A percentile compares a stretch with the other conserved stretches of the same genome.
Evolutionary conservation across 1,140 invertebrate species (phyloP).

Genomic region (Drosophila eugracilis): DNA sequence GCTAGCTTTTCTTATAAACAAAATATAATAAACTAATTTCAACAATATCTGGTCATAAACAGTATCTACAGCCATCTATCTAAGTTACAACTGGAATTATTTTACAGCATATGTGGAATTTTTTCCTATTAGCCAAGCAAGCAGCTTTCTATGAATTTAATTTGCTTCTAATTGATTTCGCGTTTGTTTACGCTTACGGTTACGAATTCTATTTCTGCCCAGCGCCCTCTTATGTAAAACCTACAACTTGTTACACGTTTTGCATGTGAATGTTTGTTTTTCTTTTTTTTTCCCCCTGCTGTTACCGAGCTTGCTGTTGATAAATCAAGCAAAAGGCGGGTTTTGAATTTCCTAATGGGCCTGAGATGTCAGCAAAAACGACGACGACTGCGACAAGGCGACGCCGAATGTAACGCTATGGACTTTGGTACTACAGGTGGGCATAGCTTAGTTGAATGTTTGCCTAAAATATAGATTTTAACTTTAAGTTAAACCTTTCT

Average conservation of each 20-base stretch:
- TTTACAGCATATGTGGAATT: slow-evolving; percentile 3
- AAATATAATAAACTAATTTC: neutral
- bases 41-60: neutral
- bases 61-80: neutral
- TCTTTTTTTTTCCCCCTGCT: slow-evolving; percentile 29
- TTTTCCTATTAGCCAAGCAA: neutral
- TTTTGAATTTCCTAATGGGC: slow-evolving; percentile 66
- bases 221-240: slow-evolving; percentile 63
- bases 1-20: too few species aligned
- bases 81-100: slow-evolving; percentile 11
- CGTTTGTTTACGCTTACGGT: slow-evolving; percentile 46
- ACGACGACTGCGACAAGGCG: too few species aligned
- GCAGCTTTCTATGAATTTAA: slow-evolving; percentile 7
- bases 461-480: too few species aligned
- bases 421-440: too few species aligned
- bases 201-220: slow-evolving; percentile 60
- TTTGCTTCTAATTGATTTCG: slow-evolving; percentile 52
- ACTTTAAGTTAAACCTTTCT: slow-evolving; percentile 48
- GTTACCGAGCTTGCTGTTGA: slow-evolving; percentile 26
- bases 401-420: too few species aligned
- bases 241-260: slow-evolving; percentile 73
- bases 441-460: too few species aligned
- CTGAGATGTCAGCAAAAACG: slow-evolving; percentile 52
- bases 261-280: slow-evolving; percentile 66
- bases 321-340: slow-evolving; percentile 65